A percentile compares a stretch with the other conserved stretches of the same genome.
phyloP scores from a whole-genome alignment of 2,113 vertebrate species.

The Catagonus wagneri region DNA sequence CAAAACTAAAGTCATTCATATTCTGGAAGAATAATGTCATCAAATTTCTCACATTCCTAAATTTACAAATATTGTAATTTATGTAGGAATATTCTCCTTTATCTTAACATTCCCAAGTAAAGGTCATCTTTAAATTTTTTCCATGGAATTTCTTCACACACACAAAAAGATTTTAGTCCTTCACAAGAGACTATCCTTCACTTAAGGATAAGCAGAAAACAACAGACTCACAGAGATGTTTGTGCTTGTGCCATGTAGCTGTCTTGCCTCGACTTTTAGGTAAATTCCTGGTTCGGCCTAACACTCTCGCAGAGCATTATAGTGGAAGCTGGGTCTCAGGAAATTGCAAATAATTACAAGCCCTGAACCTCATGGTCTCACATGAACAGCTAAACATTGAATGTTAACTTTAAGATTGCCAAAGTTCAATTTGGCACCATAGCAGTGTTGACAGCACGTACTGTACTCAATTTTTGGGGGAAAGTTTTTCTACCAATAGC shows the following conservation, averaged over 20 bases:
- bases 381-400: constrained; percentile 1
- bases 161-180: neutral
- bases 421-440: neutral
- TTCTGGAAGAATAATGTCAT: neutral
- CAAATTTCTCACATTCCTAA: neutral
- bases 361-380: neutral
- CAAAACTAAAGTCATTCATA: neutral
- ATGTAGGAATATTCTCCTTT: neutral
- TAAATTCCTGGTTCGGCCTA: neutral
- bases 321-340: constrained; percentile 18
- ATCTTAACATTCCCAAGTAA: constrained; percentile 17
- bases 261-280: neutral
- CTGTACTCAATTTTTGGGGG: neutral
- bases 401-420: constrained; percentile 45
- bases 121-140: neutral
- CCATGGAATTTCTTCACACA: neutral
- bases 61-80: neutral
- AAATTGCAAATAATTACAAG: neutral
- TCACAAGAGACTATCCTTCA: neutral
- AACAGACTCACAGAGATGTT: neutral
- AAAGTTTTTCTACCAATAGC: neutral
- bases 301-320: neutral
- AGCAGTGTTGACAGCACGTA: constrained; percentile 19
- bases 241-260: neutral
- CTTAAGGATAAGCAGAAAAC: neutral